These are phyloP conservation scores for Noturus placidus DNA, from an alignment of 2,113 vertebrate species.

Conservation along the genomic window DNA sequence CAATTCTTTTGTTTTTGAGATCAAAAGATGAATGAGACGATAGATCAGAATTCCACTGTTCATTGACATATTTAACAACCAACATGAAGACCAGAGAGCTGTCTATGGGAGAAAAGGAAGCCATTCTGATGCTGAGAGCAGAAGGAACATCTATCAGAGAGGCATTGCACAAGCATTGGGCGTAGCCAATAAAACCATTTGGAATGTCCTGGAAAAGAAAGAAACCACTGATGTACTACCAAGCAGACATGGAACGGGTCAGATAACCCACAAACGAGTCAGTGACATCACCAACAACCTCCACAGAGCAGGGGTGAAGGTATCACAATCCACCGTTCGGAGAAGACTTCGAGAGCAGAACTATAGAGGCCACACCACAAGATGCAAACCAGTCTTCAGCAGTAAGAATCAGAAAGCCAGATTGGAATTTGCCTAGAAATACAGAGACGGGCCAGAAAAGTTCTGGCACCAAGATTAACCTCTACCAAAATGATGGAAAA, in stretches of 20 bases:
- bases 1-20: not conserved
- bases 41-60: not conserved
- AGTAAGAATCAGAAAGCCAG: not conserved
- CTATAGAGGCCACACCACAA: not conserved
- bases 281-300: not conserved
- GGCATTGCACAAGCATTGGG: not conserved
- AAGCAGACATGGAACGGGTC: not conserved
- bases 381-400: not conserved
- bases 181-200: not conserved
- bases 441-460: not conserved
- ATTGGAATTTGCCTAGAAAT: not conserved
- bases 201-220: not conserved
- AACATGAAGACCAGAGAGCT: not conserved
- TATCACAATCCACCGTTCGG: not conserved
- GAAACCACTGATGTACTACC: not conserved
- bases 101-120: not conserved
- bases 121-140: not conserved
- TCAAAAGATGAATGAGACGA: not conserved
- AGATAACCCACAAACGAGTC: not conserved
- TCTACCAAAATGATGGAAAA: not conserved
- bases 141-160: not conserved
- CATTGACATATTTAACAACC: not conserved
- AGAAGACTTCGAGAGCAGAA: not conserved
- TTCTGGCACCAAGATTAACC: not conserved
- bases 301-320: not conserved